Base-by-base conservation (phyloP, 2,797 vertebrate species). In the Podarcis lilfordi region DNA sequence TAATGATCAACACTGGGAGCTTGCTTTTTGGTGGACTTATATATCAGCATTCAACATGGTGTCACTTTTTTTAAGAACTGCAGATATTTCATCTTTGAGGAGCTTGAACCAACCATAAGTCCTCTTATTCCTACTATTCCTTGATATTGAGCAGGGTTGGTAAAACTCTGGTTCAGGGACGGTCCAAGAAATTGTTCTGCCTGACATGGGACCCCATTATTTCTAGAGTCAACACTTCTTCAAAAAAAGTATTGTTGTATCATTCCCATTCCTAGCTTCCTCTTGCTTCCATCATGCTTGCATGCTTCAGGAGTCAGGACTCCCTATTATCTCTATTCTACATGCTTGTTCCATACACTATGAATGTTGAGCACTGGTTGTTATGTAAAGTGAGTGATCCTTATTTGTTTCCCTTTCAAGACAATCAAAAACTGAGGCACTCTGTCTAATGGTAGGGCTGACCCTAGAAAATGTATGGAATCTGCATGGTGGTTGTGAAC, bases 381-480 rank as follows among this genome's bases (percentile, higher is more conserved):
- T 80, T 71, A 37, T 17, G 50, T 55, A 55, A 55, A 55, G 50
- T 55, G 50, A 55, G 50, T 55, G 50, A 55, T 64, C 17, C 23
- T 21, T 64, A 64, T 23, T 64, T 64, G 61, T 2, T 23, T 55
- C 17, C 17, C 61, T 64, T 64, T 64, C 61, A 64, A 19, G 61
- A 64, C 21, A 64, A 19, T 64, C 0, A 64, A 64, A 64, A 64
- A 19, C 61, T 23, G 21, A 64, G 61, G 21, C 21, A 64, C 61
- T 64, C 61, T 64, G 59, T 23, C 59, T 23, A 61, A 61, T 61
- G 5, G 61, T 23, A 23, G 61, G 61, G 1, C 19, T 64, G 50
- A 15, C 4, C 66, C 66, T 27, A 90, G 45, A 88, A 92, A 91
- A 91, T 43, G 9, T 9, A 55, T 78, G 72, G 85, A 89, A 92